Evolutionary conservation across 1,140 invertebrate genomes (phyloP), one percentile per base, ranked within the genome.

Genomic region (Nasonia giraulti): DNA sequence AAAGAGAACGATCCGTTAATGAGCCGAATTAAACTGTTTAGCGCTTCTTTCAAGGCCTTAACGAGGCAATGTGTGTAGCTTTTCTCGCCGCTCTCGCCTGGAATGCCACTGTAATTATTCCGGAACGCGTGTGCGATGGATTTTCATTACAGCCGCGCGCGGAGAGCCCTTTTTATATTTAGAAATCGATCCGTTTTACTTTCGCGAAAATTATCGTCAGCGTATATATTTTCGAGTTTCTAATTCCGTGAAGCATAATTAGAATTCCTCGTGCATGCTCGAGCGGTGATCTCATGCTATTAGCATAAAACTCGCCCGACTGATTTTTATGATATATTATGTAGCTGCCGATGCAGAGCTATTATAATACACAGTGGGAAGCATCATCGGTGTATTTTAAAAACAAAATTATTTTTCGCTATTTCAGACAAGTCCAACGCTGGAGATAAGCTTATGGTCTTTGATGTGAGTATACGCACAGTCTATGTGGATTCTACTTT

Each of bases 341-440:
- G 17, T 62, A 62, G 55, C 55, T n/a, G 55, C 7, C 55, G 17
- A 62, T 20, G 55, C 20, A n/a, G 55, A 62, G 17, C 6, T 62
- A 62, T n/a, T 2, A 20, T 62, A n/a, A 20, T 62, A n/a, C 55
- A n/a, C 55, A n/a, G 10, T 44, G 10, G 10, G 40, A 10, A 62
- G 20, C 14, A 62, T 62, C 55, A 62, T 37, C 33, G 3, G 10
- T 44, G 40, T 20, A 62, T 62, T 62, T 62, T n/a, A 20, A 4
- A 62, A 62, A 55, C 12, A 55, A n/a, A 62, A 62, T 62, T 62
- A 62, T 62, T 62, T 82, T 82, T 78, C 17, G 14, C 37, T 14
- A 75, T 92, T 90, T 17, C 90, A 93, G 92, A 92, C 91, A 93
- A 93, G 88, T 91, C 90, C 20, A 91, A 89, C n/a, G 91, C 88